Evolutionary conservation across 2,888 invertebrate species (phyloP).

Genomic region (Torymus texanus): DNA sequence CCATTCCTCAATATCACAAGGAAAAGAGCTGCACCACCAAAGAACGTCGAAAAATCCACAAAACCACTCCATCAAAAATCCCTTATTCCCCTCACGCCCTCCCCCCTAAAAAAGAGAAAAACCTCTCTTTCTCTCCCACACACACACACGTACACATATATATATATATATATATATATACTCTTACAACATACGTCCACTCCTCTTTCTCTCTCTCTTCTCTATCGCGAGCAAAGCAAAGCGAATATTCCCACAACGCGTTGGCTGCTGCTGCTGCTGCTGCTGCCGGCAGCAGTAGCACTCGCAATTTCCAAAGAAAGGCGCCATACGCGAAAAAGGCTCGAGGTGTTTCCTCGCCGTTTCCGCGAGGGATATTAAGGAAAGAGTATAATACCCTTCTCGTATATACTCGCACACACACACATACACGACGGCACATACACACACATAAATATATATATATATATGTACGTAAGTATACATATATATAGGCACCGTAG

Average conservation of each 20-base stretch:
- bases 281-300: too few species aligned
- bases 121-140: neutral
- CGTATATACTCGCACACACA: neutral
- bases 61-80: slow-evolving; percentile 5
- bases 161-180: too few species aligned
- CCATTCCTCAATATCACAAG: neutral
- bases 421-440: neutral
- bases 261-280: too few species aligned
- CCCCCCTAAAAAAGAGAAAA: neutral
- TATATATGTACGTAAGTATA: too few species aligned
- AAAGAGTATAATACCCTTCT: slow-evolving; percentile 46
- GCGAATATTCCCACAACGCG: neutral
- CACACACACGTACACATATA: too few species aligned
- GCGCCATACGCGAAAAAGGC: neutral
- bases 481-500: too few species aligned
- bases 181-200: too few species aligned
- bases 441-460: too few species aligned
- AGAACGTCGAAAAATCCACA: neutral
- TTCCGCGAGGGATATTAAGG: slow-evolving; percentile 41
- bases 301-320: slow-evolving; percentile 14
- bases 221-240: neutral
- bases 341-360: slow-evolving; percentile 37
- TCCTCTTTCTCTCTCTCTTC: too few species aligned
- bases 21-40: neutral
- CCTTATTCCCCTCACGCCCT: neutral